A percentile compares a stretch with the other conserved stretches of the same genome.
Evolutionary conservation across 2,797 vertebrate species (phyloP).

Genomic region (Hipposideros larvatus): DNA sequence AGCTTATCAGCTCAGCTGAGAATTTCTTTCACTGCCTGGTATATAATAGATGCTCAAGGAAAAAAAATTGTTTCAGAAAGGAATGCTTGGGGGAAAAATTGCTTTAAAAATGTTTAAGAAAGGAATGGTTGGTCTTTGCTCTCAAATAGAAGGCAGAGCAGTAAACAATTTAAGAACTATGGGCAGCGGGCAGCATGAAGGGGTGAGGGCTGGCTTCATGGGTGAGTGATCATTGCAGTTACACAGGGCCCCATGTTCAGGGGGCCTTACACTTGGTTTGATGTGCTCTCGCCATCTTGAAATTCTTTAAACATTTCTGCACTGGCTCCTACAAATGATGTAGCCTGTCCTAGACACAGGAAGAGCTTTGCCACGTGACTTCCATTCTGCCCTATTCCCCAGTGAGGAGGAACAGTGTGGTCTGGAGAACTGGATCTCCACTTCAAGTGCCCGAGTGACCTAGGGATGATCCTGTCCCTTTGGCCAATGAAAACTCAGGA

Average conservation of each 20-base stretch:
- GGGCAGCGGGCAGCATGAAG: background rate
- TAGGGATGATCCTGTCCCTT: background rate
- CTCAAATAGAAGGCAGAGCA: background rate
- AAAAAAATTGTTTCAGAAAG: background rate
- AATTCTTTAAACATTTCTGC: background rate
- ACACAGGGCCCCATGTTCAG: accelerated
- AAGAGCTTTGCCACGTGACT: background rate
- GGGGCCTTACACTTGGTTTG: background rate
- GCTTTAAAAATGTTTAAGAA: background rate
- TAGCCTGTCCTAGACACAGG: background rate
- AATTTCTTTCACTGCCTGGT: background rate
- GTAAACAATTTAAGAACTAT: background rate
- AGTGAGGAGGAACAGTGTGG: background rate
- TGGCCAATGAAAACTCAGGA: background rate
- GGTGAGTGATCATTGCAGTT: background rate
- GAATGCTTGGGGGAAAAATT: background rate
- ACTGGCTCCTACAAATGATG: background rate
- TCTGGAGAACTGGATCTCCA: background rate
- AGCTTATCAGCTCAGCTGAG: background rate
- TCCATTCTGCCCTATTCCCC: background rate
- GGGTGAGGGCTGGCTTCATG: background rate
- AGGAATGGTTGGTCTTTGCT: background rate
- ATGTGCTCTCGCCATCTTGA: background rate
- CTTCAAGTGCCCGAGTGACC: background rate
- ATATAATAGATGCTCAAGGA: background rate